Base-by-base conservation (phyloP, 2,113 vertebrate genomes). In the Tetrax tetrax region DNA sequence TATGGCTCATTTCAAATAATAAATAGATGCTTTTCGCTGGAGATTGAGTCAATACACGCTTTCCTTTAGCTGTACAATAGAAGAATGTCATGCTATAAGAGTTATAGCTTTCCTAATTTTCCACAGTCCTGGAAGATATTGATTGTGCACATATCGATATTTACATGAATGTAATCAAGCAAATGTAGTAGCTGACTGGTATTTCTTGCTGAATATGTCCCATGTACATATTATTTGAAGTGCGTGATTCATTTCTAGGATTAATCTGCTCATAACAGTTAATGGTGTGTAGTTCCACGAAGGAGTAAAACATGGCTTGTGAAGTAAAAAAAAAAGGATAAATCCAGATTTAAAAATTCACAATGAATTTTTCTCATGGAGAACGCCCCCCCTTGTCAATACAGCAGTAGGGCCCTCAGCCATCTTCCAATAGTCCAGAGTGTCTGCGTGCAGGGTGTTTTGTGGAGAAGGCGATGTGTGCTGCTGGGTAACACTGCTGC, bases 1-100 rank as follows among this genome's bases (percentile, higher is more conserved):
- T 83, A 91, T 38, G 82, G 75, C n/a, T 96, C 79, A 92, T 95
- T 93, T 92, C 63, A 86, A 74, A 70, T 57, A 95, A 90, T 87
- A 87, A 85, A 93, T 83, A 86, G 75, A 63, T 59, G 15, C 4
- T 92, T 95, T 91, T 86, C 54, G 33, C 84, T 85, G 29, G 43
- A 92, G 71, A 88, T 56, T 0, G 6, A 83, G 63, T 86, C 87
- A 89, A 83, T 91, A 80, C 47, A 91, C n/a, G 37, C 17, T 83
- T 97, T 59, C 37, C 37, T 86, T 93, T 61, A 83, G 37, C 31
- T 69, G 15, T 69, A 80, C 63, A 85, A 77, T 63, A 63, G 45
- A 77, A 78, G 80, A 71, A 16, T 5, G 14, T 45, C 65, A 59
- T 74, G 31, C 31, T 77, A 45, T 61, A 3, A 90, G 54, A 88